Conservation (phyloP, 2,113 vertebrate genomes). For the Podocnemis expansa region DNA sequence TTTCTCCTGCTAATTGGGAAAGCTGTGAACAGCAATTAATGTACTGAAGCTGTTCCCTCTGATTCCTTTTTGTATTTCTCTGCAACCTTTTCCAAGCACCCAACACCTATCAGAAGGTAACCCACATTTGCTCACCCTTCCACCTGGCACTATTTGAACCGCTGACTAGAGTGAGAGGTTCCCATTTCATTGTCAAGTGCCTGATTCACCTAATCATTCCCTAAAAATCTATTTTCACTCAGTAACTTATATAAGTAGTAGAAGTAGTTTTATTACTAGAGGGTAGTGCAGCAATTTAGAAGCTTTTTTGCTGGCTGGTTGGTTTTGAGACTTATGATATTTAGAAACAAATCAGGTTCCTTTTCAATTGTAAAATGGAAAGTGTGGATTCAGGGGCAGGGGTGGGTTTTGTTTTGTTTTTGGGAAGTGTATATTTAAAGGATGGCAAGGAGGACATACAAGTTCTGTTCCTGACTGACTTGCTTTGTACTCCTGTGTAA, state of each 20-base stretch:
- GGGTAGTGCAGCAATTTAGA: not conserved
- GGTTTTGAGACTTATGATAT: not conserved
- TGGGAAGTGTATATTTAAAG: not conserved
- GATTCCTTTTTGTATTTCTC: accelerated
- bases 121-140: not conserved
- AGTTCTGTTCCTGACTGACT: not conserved
- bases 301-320: accelerated
- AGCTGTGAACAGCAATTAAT: not conserved
- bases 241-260: accelerated
- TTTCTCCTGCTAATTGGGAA: accelerated
- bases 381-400: not conserved
- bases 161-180: not conserved
- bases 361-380: not conserved
- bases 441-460: not conserved
- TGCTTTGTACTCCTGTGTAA: not conserved
- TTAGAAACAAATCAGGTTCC: not conserved
- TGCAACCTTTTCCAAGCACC: not conserved
- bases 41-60: accelerated
- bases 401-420: not conserved
- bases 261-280: not conserved
- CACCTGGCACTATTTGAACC: not conserved
- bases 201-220: accelerated
- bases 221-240: accelerated
- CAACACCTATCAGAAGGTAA: not conserved
- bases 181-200: accelerated